Base-by-base conservation (phyloP, 2,797 vertebrate species). In the Manis pentadactyla region DNA sequence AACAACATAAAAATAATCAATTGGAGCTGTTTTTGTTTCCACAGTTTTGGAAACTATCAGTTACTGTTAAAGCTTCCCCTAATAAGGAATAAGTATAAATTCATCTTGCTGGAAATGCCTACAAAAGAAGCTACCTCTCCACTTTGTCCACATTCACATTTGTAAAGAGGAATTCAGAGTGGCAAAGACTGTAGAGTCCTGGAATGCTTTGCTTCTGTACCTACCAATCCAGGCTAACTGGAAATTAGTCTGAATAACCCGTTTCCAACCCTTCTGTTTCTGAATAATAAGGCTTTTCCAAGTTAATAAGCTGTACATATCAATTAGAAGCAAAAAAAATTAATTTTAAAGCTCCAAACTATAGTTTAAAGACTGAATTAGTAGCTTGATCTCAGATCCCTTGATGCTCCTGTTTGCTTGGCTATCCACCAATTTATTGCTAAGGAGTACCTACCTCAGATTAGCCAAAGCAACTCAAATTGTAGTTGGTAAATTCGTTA, bases 401-500 rank as follows among this genome's bases (percentile, higher is more conserved):
- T 92, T 18, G 82, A 4, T 92, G 57, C 71, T 92, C 46, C 51
- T 34, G 1, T 94, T 95, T 82, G 15, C 42, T 93, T 46, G 10
- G 34, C 63, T 82, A 15, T 59, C 49, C 89, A 21, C 19, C n/a
- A 92, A 4, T 87, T 87, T 93, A 51, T 71, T 87, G 23, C 27
- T 94, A 73, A 82, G 49, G 31, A 63, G 17, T 78, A 31, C 37
- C 17, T 73, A 66, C 34, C 27, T 94, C 68, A 87, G 12, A 79
- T 92, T 92, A 90, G 10, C 55, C 51, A 83, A 25, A 83, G 61
- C 63, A 87, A 74, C 42, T 87, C 37, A 92, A 5, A 87, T 90
- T 77, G 94, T 83, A 66, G 17, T 37, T 74, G 91, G 74, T 85
- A 93, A 82, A 69, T 73, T 74, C 51, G 15, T 85, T 90, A 79